phyloP scores from a whole-genome alignment of 1,140 invertebrate species.

The Lepeophtheirus salmonis region DNA sequence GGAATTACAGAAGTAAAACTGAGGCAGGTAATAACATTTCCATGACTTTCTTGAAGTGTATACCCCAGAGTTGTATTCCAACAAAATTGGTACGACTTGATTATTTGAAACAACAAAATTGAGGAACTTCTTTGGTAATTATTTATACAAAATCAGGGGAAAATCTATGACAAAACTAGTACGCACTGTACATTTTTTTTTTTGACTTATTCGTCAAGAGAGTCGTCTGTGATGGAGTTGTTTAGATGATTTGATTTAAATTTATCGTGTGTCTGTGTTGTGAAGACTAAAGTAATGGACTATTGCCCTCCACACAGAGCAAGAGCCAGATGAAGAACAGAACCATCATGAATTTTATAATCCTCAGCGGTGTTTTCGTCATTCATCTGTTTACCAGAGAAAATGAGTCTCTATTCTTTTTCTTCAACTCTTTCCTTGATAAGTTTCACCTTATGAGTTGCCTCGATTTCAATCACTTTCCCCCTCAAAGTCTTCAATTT shows the following conservation, averaged over 20 bases:
- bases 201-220: too few species aligned
- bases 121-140: too few species aligned
- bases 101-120: too few species aligned
- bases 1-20: constrained; percentile 48
- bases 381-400: constrained; percentile 82
- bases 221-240: too few species aligned
- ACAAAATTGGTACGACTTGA: constrained; percentile 87
- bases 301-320: constrained; percentile 46
- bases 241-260: too few species aligned
- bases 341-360: constrained; percentile 98
- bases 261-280: too few species aligned
- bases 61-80: constrained; percentile 91
- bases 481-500: constrained; percentile 33
- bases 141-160: too few species aligned
- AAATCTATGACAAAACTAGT: too few species aligned
- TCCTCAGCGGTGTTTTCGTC: constrained; percentile 98
- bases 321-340: constrained; percentile 93
- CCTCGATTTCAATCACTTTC: constrained; percentile 88
- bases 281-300: too few species aligned
- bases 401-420: constrained; percentile 97
- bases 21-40: constrained; percentile 5
- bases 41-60: constrained; percentile 79
- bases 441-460: constrained; percentile 96
- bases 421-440: constrained; percentile 99
- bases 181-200: too few species aligned